phyloP scores from a whole-genome alignment of 1,140 invertebrate species.

The Paraescarpia echinospica region DNA sequence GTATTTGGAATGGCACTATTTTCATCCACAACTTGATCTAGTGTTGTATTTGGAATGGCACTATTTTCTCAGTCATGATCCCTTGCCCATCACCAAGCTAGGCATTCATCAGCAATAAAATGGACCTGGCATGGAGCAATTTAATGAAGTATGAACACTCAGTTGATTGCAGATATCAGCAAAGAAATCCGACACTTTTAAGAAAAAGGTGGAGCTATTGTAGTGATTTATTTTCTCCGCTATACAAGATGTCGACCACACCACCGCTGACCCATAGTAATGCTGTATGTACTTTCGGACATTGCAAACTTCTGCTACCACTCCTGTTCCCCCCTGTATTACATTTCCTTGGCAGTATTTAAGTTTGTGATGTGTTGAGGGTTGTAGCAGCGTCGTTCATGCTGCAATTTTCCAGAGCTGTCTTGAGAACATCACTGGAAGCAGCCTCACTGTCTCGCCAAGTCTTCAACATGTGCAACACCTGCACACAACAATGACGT shows the following conservation, averaged over 20 bases:
- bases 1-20: background rate
- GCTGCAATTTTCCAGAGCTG: background rate
- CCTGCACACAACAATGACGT: slow-evolving; percentile 32
- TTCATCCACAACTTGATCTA: background rate
- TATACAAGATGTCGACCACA: too few relatives aligned
- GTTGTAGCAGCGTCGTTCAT: background rate
- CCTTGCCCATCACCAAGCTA: background rate
- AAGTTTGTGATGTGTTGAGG: background rate
- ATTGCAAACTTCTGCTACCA: too few relatives aligned
- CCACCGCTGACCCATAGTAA: too few relatives aligned
- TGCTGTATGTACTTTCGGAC: too few relatives aligned
- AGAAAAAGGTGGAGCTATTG: too few relatives aligned
- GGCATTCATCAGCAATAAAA: background rate
- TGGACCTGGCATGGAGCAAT: background rate
- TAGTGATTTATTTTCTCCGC: too few relatives aligned
- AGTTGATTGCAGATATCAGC: too few relatives aligned
- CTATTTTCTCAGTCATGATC: background rate
- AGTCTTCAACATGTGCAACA: slow-evolving; percentile 36
- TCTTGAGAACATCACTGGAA: background rate
- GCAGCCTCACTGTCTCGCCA: slow-evolving; percentile 42
- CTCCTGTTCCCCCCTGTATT: too few relatives aligned
- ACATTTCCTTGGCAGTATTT: background rate
- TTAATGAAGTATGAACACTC: background rate
- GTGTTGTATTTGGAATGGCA: background rate
- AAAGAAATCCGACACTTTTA: too few relatives aligned